These are phyloP conservation scores for Coryphaenoides rupestris DNA, from an alignment of 2,113 vertebrate genomes.

Conservation along the genomic window DNA sequence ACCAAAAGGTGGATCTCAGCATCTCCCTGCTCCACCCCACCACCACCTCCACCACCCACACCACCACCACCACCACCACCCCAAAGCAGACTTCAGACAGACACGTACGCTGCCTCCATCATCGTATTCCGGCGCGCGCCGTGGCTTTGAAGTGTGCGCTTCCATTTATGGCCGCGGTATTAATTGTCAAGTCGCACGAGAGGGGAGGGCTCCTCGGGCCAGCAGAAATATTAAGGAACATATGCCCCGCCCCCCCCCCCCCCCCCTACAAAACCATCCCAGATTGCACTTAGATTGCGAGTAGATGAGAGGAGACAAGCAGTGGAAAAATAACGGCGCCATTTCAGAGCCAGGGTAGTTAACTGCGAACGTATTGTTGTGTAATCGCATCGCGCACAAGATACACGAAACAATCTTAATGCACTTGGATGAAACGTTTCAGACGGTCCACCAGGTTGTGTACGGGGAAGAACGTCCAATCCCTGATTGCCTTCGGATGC, in stretches of 20 bases:
- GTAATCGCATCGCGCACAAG: too few species aligned
- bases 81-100: constrained; percentile 26
- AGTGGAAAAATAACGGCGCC: neutral
- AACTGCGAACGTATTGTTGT: too few species aligned
- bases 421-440: too few species aligned
- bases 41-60: constrained; percentile 23
- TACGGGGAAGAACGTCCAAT: too few species aligned
- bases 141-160: constrained; percentile 43
- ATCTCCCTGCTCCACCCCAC: constrained; percentile 46
- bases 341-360: too few species aligned
- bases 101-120: constrained; percentile 41
- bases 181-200: constrained; percentile 32
- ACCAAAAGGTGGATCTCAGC: constrained; percentile 60
- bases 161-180: constrained; percentile 19
- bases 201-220: constrained; percentile 3
- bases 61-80: constrained; percentile 24
- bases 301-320: neutral
- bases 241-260: constrained; percentile 1
- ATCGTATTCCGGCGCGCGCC: constrained; percentile 28
- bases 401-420: too few species aligned
- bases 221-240: constrained; percentile 5
- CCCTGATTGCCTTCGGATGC: too few species aligned
- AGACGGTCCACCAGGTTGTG: too few species aligned
- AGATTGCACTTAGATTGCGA: neutral
- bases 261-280: neutral